Conservation (phyloP, 2,113 vertebrate species). For the Todiramphus chloris region DNA sequence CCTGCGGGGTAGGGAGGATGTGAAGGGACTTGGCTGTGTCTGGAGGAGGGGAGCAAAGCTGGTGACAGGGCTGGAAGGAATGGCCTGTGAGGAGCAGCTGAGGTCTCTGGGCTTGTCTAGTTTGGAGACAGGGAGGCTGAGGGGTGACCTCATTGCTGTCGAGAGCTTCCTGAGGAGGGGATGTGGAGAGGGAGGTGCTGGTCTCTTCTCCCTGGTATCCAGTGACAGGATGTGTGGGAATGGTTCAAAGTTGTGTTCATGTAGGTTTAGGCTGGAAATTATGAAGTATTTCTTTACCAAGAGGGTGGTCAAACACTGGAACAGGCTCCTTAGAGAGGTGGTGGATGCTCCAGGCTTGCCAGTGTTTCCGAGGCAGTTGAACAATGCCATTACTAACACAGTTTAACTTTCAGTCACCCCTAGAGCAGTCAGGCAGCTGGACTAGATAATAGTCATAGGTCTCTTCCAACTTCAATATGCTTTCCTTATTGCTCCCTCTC, state of each 20-base stretch:
- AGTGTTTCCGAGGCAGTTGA: not conserved
- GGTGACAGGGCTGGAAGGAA: not conserved
- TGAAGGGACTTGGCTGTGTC: not conserved
- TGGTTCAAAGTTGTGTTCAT: not conserved
- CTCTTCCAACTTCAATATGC: not conserved
- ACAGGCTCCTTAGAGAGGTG: not conserved
- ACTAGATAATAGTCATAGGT: not conserved
- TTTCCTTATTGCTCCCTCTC: too few relatives aligned
- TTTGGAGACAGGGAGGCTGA: not conserved
- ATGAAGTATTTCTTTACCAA: not conserved
- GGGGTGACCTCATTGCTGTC: not conserved
- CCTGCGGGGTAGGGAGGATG: not conserved
- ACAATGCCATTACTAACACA: not conserved
- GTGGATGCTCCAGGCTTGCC: not conserved
- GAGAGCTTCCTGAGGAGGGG: not conserved
- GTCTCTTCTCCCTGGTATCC: not conserved
- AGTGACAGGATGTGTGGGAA: accelerated
- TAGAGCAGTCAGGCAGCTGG: not conserved
- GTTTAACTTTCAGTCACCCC: not conserved
- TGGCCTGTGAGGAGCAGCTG: too few relatives aligned
- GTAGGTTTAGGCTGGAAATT: not conserved
- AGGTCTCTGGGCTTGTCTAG: too few relatives aligned
- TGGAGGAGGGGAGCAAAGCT: not conserved
- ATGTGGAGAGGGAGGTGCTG: not conserved
- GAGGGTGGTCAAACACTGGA: not conserved